Conservation (phyloP, 2,797 vertebrate species). For the Oreochromis grahami region DNA sequence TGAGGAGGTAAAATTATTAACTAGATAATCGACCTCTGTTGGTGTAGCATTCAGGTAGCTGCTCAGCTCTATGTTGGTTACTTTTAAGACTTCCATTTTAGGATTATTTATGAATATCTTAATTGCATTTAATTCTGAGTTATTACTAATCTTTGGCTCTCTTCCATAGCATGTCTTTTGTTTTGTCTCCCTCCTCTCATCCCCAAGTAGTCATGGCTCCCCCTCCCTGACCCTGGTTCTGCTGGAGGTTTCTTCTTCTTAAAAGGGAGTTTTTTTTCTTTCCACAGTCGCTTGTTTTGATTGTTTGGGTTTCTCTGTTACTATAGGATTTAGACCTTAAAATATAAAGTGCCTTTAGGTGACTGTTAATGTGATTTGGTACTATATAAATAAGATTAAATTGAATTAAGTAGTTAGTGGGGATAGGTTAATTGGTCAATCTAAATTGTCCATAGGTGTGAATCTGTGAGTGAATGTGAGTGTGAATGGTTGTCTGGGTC, state of each 20-base stretch:
- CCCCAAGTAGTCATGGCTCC: neutral
- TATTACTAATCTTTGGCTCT: neutral
- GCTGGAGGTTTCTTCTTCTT: neutral
- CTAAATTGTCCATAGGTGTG: too few species aligned
- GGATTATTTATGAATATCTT: neutral
- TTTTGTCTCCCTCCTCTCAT: neutral
- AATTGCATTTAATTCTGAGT: neutral
- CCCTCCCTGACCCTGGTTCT: neutral
- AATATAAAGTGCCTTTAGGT: neutral
- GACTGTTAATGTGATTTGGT: neutral
- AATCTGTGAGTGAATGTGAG: too few species aligned
- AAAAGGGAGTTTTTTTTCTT: neutral
- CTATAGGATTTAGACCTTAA: neutral
- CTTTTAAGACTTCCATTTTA: too few species aligned
- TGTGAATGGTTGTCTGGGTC: too few species aligned
- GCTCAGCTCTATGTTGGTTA: too few species aligned
- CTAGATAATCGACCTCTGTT: too few species aligned
- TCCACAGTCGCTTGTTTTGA: neutral
- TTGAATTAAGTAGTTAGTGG: neutral
- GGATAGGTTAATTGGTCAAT: too few species aligned
- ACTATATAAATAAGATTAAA: neutral
- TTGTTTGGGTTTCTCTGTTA: neutral
- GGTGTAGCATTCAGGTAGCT: too few species aligned
- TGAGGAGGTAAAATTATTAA: too few species aligned
- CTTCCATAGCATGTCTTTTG: neutral